Evolutionary conservation across 2,113 vertebrate genomes (phyloP).

Genomic region (Cygnus atratus): DNA sequence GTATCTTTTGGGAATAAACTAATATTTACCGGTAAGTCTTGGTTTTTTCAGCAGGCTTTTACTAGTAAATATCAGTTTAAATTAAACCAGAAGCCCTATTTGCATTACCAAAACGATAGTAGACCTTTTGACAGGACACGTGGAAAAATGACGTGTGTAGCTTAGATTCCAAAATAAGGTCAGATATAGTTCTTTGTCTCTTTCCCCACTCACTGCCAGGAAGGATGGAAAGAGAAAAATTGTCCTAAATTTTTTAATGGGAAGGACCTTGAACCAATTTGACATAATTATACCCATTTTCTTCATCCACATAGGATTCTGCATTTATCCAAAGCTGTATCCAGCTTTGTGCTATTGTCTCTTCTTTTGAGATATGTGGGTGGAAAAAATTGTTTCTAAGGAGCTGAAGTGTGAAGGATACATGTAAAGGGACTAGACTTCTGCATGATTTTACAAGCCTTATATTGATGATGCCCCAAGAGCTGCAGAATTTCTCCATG

Average conservation of each 20-base stretch:
- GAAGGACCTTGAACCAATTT: background rate
- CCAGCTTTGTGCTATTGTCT: conserved; percentile 17
- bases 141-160: conserved; percentile 4
- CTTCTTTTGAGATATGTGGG: background rate
- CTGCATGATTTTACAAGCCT: conserved; percentile 7
- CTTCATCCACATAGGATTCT: background rate
- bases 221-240: background rate
- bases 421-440: conserved; percentile 6
- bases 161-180: background rate
- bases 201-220: background rate
- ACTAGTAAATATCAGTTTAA: conserved; percentile 80
- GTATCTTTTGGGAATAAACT: conserved; percentile 78
- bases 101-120: conserved; percentile 29
- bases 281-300: background rate
- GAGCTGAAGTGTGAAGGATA: conserved; percentile 24
- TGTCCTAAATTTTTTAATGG: background rate
- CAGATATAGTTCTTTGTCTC: conserved; percentile 20
- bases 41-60: conserved; percentile 79
- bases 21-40: conserved; percentile 80
- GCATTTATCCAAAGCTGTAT: background rate
- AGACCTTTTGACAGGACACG: conserved; percentile 17
- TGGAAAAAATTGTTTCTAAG: conserved; percentile 7
- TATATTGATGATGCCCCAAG: conserved; percentile 59
- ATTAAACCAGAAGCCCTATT: conserved; percentile 76
- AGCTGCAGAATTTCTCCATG: conserved; percentile 67